Evolutionary conservation across 2,888 invertebrate genomes (phyloP).

Genomic region (Nipponacmea schrenckii): DNA sequence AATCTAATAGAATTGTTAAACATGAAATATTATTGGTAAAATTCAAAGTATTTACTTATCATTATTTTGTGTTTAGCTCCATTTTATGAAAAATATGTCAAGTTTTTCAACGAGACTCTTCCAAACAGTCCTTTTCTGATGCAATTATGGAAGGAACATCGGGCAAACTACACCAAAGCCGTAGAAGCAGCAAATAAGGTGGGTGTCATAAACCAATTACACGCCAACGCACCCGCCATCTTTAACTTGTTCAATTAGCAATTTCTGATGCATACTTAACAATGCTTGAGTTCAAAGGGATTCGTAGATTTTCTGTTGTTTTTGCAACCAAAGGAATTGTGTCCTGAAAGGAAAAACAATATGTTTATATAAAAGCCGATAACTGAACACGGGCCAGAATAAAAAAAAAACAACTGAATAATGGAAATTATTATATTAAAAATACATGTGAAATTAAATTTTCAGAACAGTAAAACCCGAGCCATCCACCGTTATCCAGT

Average conservation of each 20-base stretch:
- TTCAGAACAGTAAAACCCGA: neutral
- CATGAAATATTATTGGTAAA: too few species aligned
- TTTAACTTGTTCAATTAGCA: too few species aligned
- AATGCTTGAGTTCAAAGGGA: too few species aligned
- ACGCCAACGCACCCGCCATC: too few species aligned
- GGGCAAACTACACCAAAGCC: conserved; percentile 22
- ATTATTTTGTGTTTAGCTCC: conserved; percentile 8
- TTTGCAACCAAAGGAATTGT: too few species aligned
- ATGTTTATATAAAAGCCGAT: too few species aligned
- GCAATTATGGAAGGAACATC: conserved; percentile 31
- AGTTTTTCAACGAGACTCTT: conserved; percentile 30
- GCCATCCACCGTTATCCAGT: conserved; percentile 13
- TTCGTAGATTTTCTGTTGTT: too few species aligned
- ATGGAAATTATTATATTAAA: conserved; percentile 1
- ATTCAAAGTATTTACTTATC: too few species aligned
- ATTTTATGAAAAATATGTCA: conserved; percentile 26
- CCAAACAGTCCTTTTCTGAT: conserved; percentile 32
- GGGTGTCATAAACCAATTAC: neutral
- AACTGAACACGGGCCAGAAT: conserved; percentile 4
- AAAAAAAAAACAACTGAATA: neutral
- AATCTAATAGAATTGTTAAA: too few species aligned
- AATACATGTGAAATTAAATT: neutral
- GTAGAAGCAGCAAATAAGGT: neutral
- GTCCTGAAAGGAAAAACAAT: too few species aligned
- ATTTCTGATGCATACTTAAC: too few species aligned